Evolutionary conservation across 2,113 vertebrate species (phyloP), one percentile per base, ranked within the genome.

Genomic region (Eublepharis macularius): DNA sequence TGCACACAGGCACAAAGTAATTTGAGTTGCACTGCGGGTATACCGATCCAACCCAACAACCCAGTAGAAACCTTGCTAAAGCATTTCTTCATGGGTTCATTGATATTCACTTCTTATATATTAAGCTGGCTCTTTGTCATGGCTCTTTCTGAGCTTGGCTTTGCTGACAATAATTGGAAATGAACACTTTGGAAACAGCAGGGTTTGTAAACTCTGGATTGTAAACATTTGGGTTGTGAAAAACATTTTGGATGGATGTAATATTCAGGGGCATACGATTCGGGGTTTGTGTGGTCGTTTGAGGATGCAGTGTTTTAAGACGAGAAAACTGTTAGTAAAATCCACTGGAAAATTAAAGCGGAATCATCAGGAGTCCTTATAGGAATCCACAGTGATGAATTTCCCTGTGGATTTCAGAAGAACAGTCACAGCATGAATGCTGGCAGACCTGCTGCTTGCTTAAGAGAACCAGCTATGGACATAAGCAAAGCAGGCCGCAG

Each of bases 331-430:
- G 8, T 73, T 68, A 45, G 39, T 36, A n/a, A 63, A 80, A 79
- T 41, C 65, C 41, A 63, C 68, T 63, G 54, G 39, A 85, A 74
- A 65, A n/a, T 86, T 68, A 49, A 39, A 80, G 54, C 73, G 43
- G 32, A 74, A 74, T 74, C 43, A 80, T 80, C 84, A 74, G 69
- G 41, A 41, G 54, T 74, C 57, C 9, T 77, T 65, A 65, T 80
- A 57, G 77, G 69, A 86, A 86, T 80, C 34, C 54, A 72, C 8
- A 49, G 34, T 32, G 32, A 73, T 47, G n/a, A 63, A 80, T 86
- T 66, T 80, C 77, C 84, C 77, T 39, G 19, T 17, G 41, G 84
- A 86, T 57, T 86, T 47, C 51, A 65, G 77, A 72, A 80, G 84
- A 72, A 80, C 73, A 74, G 65, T 86, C 70, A 80, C 41, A 73